Conservation (phyloP, 53 echinoderm and acorn worm genomes). For the Paracentrotus lividus region DNA sequence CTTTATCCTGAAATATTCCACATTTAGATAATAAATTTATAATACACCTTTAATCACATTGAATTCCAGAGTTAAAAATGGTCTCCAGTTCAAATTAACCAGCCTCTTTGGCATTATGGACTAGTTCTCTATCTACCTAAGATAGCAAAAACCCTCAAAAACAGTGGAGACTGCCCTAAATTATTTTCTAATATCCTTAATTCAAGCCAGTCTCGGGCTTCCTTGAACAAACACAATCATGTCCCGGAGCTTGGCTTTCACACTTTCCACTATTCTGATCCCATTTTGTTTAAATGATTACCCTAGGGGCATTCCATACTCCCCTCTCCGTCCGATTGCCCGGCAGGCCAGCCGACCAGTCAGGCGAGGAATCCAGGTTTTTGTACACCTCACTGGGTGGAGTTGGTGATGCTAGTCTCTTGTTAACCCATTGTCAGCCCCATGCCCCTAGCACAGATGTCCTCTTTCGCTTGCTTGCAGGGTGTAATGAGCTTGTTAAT, state of each 20-base stretch:
- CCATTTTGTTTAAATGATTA: constrained; percentile 30
- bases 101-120: neutral
- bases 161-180: neutral
- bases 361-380: neutral
- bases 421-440: neutral
- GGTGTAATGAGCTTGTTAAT: neutral
- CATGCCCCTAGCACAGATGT: neutral
- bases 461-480: neutral
- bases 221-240: constrained; percentile 27
- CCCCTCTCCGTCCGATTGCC: neutral
- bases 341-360: neutral
- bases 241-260: constrained; percentile 20
- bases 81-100: neutral
- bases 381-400: neutral
- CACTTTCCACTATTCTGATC: constrained; percentile 28
- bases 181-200: constrained; percentile 27
- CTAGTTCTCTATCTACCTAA: neutral
- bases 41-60: too few species aligned
- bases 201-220: neutral
- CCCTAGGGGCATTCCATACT: constrained; percentile 3
- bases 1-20: neutral
- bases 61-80: neutral
- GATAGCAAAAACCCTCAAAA: neutral
- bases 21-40: neutral
- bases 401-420: neutral